Percentiles rank a stretch among this genome's conserved stretches.
Evolutionary conservation across 2,113 vertebrate species (phyloP).

Genomic region (Camelus bactrianus): DNA sequence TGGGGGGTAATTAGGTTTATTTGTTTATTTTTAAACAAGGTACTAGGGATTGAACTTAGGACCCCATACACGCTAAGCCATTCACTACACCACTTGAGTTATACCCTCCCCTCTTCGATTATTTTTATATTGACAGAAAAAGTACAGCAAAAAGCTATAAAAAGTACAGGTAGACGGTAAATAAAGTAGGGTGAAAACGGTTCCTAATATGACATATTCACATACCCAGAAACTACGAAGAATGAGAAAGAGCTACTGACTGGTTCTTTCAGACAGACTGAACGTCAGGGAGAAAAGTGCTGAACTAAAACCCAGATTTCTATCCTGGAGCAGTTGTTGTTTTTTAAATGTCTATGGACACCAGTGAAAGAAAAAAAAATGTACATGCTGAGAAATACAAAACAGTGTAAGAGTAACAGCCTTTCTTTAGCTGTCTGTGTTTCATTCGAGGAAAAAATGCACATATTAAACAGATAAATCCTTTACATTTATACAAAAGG

Average conservation of each 20-base stretch:
- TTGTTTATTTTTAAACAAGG: no score
- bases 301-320: neutral
- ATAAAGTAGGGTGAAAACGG: neutral
- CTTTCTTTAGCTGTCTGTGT: neutral
- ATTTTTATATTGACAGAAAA: conserved; percentile 25
- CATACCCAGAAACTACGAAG: neutral
- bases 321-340: neutral
- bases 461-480: neutral
- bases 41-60: no score
- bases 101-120: neutral
- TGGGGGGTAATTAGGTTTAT: no score
- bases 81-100: no score
- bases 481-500: neutral
- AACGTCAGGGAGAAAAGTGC: neutral
- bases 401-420: neutral
- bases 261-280: neutral
- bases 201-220: neutral
- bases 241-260: neutral
- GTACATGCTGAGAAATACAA: neutral
- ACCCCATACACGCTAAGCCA: no score
- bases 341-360: neutral
- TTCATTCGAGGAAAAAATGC: neutral
- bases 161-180: neutral
- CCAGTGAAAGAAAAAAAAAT: neutral
- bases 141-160: neutral